A percentile compares a stretch with the other conserved stretches of the same genome.
Conservation (phyloP, 2,888 invertebrate genomes). For the Shargacucullia verbasci region DNA sequence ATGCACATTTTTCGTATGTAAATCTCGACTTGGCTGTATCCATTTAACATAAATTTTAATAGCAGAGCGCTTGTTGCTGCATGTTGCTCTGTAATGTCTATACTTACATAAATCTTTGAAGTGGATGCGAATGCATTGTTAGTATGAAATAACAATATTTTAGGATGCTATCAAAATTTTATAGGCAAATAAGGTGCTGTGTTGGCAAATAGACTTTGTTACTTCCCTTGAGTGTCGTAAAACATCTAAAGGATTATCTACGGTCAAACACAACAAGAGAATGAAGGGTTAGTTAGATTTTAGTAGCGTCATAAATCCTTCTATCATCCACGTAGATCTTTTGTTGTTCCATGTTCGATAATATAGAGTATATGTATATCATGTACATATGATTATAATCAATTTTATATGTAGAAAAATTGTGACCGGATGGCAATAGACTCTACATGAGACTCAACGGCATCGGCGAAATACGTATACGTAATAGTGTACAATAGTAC, state of each 20-base stretch:
- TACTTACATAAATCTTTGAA: slow-evolving; percentile 22
- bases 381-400: too few species aligned
- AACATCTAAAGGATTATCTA: slow-evolving; percentile 35
- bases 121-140: slow-evolving; percentile 13
- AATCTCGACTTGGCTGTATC: slow-evolving; percentile 46
- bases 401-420: too few species aligned
- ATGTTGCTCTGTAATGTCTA: slow-evolving; percentile 23
- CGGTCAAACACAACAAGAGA: neutral
- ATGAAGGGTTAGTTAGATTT: too few species aligned
- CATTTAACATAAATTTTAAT: slow-evolving; percentile 52
- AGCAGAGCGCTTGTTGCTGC: slow-evolving; percentile 17
- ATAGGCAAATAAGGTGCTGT: slow-evolving; percentile 36
- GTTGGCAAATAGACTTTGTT: slow-evolving; percentile 14
- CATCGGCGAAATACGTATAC: too few species aligned
- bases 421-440: too few species aligned
- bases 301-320: too few species aligned
- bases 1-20: slow-evolving; percentile 54
- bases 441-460: too few species aligned
- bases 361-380: too few species aligned
- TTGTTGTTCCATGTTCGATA: too few species aligned
- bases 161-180: slow-evolving; percentile 38
- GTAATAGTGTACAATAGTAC: too few species aligned
- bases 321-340: too few species aligned
- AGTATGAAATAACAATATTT: slow-evolving; percentile 39
- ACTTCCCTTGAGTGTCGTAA: slow-evolving; percentile 18